Base-by-base conservation (phyloP, 2,113 vertebrate species). In the Marcusenius ussheri region DNA sequence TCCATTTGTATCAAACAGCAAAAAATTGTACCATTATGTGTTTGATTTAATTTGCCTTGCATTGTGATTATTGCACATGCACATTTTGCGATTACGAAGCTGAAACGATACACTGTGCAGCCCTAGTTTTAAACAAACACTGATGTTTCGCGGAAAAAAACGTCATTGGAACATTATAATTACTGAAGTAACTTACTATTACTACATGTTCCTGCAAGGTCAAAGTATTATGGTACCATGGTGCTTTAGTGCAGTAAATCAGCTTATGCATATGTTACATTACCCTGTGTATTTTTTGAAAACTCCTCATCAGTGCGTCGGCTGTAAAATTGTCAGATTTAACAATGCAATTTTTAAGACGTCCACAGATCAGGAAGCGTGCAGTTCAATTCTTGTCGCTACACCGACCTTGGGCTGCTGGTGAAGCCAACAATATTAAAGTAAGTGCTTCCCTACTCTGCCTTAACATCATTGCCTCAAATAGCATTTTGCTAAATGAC, bases 381-480 rank as follows among this genome's bases (percentile, higher is more conserved):
- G 74, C 10, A 53, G 6, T 66, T 45, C 53, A 19, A 58, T 89
- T 74, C 88, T 91, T 90, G 90, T 90, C 58, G 89, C 88, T 87
- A 88, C 11, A 87, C 74, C 90, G 88, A 90, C 91, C 92, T 90
- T 89, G 89, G 88, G 85, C 89, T 89, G 91, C 45, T 90, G 92
- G 66, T 62, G 84, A 90, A 91, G 91, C 89, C 89, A 92, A 92
- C 89, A 90, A 88, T 90, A 92, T 91, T 91, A 92, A 46, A 56
- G 89, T 90, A 93, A 93, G 91, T 92, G 92, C 91, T 92, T 77
- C 53, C 91, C 90, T 91, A 92, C 90, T 89, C 88, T 89, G 88
- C 91, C 92, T 93, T 93, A 93, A 90, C 74, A 84, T 90, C 89
- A 92, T 90, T 92, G 91, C 92, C 62, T 93, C 91, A 90, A 88